A percentile compares a stretch with the other conserved stretches of the same genome.
Evolutionary conservation across 2,113 vertebrate genomes (phyloP).

Genomic region (Syngnathus typhle): DNA sequence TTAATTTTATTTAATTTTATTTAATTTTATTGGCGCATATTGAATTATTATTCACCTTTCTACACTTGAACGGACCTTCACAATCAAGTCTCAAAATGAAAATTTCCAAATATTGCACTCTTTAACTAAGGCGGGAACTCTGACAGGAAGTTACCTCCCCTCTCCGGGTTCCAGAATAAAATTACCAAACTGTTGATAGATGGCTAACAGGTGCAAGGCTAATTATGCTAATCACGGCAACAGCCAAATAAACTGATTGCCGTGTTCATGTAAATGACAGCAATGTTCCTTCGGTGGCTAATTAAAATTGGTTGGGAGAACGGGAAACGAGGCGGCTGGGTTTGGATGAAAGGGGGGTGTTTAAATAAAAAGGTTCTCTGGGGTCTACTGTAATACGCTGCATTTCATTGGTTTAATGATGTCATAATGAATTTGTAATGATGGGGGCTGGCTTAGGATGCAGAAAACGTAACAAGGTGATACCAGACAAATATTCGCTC

Average conservation of each 20-base stretch:
- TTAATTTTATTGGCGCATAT: neutral
- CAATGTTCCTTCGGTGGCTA: conserved; percentile 66
- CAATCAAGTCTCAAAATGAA: conserved; percentile 19
- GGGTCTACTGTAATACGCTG: conserved; percentile 61
- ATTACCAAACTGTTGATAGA: conserved; percentile 66
- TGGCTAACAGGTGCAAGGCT: conserved; percentile 67
- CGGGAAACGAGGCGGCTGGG: conserved; percentile 45
- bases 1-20: conserved; percentile 29
- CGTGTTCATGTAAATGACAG: conserved; percentile 71
- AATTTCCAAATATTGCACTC: conserved; percentile 6
- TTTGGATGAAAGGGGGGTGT: conserved; percentile 47
- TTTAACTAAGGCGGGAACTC: conserved; percentile 47
- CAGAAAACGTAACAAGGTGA: conserved; percentile 4
- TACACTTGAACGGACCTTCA: conserved; percentile 5
- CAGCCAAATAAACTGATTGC: conserved; percentile 72
- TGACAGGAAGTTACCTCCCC: conserved; percentile 39
- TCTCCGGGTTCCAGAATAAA: conserved; percentile 49
- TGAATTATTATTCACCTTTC: conserved; percentile 30
- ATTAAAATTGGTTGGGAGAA: conserved; percentile 61
- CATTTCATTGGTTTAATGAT: conserved; percentile 67
- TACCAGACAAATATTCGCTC: conserved; percentile 1
- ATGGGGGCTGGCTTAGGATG: conserved; percentile 49
- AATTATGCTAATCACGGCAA: conserved; percentile 68
- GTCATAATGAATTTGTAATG: conserved; percentile 70
- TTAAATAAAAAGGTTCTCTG: conserved; percentile 63